Conservation (phyloP, 1,140 invertebrate genomes). For the Drosophila bipectinata region DNA sequence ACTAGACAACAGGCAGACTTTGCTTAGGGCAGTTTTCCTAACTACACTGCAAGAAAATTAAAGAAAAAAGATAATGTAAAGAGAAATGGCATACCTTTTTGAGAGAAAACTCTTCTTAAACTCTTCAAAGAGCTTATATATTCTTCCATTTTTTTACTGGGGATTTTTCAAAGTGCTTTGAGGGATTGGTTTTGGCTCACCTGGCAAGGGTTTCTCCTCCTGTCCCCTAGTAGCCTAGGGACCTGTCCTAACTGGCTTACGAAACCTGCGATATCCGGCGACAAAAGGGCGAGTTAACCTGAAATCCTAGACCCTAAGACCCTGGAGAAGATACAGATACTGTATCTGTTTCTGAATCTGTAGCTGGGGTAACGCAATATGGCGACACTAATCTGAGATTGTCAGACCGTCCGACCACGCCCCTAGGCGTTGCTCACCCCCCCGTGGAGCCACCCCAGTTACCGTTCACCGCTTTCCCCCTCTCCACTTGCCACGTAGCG, state of each 20-base stretch:
- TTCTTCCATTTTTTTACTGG: not conserved
- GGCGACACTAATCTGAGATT: slow-evolving; percentile 56
- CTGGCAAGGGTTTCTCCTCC: not conserved
- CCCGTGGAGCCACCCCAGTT: not conserved
- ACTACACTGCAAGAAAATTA: slow-evolving; percentile 24
- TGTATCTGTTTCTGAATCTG: slow-evolving; percentile 8
- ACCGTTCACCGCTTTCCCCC: not conserved
- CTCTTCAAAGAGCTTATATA: no score
- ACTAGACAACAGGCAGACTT: slow-evolving; percentile 45
- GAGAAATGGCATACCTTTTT: not conserved
- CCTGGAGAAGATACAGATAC: slow-evolving; percentile 2
- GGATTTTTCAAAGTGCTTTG: slow-evolving; percentile 4
- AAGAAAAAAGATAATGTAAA: no score
- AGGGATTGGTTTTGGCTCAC: slow-evolving; percentile 36
- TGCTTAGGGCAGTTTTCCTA: slow-evolving; percentile 12
- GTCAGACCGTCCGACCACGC: slow-evolving; percentile 4
- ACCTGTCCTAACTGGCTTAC: slow-evolving; percentile 53
- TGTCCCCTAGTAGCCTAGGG: slow-evolving; percentile 3
- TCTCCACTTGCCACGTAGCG: not conserved
- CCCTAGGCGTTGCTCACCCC: not conserved
- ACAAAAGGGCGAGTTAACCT: slow-evolving; percentile 21
- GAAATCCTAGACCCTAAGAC: slow-evolving; percentile 1
- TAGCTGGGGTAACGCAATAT: slow-evolving; percentile 39
- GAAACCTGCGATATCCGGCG: slow-evolving; percentile 4
- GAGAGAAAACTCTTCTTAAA: no score